These are phyloP conservation scores for Hemicrepidius hirtus DNA, from an alignment of 2,888 invertebrate species.

Conservation along the genomic window DNA sequence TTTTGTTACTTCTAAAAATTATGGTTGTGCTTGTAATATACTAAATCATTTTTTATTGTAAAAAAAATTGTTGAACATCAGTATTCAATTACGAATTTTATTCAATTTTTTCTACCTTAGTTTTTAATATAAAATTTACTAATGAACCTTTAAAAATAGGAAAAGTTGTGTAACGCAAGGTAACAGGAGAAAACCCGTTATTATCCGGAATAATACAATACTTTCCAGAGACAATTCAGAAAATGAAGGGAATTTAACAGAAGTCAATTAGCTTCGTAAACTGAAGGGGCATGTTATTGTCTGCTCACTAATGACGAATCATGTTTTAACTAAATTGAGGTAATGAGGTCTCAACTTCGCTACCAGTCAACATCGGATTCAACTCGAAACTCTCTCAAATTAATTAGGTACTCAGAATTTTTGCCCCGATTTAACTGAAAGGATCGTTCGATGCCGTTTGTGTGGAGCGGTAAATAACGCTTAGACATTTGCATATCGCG, in stretches of 20 bases:
- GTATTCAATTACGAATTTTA: no score
- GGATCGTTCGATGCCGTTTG: constrained; percentile 12
- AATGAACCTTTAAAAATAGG: neutral
- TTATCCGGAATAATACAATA: constrained; percentile 45
- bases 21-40: no score
- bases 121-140: no score
- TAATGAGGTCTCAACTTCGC: constrained; percentile 68
- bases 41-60: no score
- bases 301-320: constrained; percentile 69
- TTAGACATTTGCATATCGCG: constrained; percentile 41
- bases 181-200: neutral
- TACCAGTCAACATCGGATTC: constrained; percentile 60
- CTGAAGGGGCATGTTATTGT: constrained; percentile 64
- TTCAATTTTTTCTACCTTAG: no score
- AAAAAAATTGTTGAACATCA: no score
- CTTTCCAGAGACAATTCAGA: constrained; percentile 45
- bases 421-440: constrained; percentile 2
- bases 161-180: neutral
- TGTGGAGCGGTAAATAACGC: constrained; percentile 26
- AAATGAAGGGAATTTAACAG: constrained; percentile 61
- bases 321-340: constrained; percentile 70
- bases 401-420: constrained; percentile 46
- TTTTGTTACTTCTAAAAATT: no score
- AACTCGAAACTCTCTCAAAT: constrained; percentile 55
- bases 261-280: constrained; percentile 70